phyloP scores from a whole-genome alignment of 2,113 vertebrate genomes.

The Cheilinus undulatus region DNA sequence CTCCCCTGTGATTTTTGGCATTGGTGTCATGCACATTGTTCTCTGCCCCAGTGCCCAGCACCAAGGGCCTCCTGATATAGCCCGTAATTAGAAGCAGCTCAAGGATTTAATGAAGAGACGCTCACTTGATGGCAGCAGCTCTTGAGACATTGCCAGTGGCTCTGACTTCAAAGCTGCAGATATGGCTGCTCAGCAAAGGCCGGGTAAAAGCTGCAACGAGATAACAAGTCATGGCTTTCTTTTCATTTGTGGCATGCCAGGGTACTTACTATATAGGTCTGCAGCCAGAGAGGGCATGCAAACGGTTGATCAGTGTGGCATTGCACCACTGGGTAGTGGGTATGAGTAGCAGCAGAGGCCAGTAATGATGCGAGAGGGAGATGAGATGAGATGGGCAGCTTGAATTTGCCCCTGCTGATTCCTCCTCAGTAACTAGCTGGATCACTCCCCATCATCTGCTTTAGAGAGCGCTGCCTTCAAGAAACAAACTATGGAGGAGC shows the following conservation, averaged over 20 bases:
- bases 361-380: slow-evolving; percentile 64
- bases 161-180: slow-evolving; percentile 87
- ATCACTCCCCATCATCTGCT: slow-evolving; percentile 44
- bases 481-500: slow-evolving; percentile 58
- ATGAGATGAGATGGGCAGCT: slow-evolving; percentile 49
- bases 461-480: slow-evolving; percentile 51
- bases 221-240: slow-evolving; percentile 86
- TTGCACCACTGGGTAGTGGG: slow-evolving; percentile 45
- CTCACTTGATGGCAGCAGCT: slow-evolving; percentile 71
- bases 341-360: slow-evolving; percentile 45
- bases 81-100: slow-evolving; percentile 80
- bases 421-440: slow-evolving; percentile 44
- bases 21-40: slow-evolving; percentile 73
- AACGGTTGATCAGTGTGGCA: slow-evolving; percentile 64
- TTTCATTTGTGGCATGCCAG: slow-evolving; percentile 85
- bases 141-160: slow-evolving; percentile 83
- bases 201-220: slow-evolving; percentile 80
- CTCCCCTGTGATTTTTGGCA: slow-evolving; percentile 46
- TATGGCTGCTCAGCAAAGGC: slow-evolving; percentile 81
- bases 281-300: slow-evolving; percentile 72
- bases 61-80: slow-evolving; percentile 57
- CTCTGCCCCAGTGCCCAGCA: slow-evolving; percentile 53
- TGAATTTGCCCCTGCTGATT: slow-evolving; percentile 44
- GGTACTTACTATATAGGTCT: slow-evolving; percentile 77
- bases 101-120: slow-evolving; percentile 80